Conservation (phyloP, 2,797 vertebrate species). For the Potorous gilbertii region DNA sequence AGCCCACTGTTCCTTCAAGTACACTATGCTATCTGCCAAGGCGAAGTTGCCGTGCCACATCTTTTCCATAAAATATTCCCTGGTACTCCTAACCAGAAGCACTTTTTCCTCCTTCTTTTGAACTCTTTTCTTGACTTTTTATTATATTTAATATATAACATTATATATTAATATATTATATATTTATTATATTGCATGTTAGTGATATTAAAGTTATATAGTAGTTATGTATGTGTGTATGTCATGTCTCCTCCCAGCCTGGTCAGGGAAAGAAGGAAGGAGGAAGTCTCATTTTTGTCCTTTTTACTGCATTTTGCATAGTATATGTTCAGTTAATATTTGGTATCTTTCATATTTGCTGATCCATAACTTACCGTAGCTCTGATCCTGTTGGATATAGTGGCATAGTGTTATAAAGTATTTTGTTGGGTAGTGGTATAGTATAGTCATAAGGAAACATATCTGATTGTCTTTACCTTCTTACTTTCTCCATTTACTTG, state of each 20-base stretch:
- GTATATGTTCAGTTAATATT: constrained; percentile 29
- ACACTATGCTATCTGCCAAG: background rate
- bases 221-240: background rate
- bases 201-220: background rate
- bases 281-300: background rate
- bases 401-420: background rate
- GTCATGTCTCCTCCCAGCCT: background rate
- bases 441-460: background rate
- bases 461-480: constrained; percentile 34
- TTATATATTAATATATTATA: background rate
- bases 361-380: background rate
- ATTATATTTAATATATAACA: background rate
- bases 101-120: background rate
- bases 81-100: background rate
- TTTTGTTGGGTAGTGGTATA: background rate
- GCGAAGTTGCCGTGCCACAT: background rate
- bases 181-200: background rate
- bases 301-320: background rate
- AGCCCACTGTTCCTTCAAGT: background rate
- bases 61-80: background rate
- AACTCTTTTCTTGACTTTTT: background rate
- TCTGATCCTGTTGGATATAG: background rate
- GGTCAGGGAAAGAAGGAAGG: background rate
- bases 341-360: constrained; percentile 30
- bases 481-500: constrained; percentile 25